phyloP scores from a whole-genome alignment of 2,888 invertebrate species.

The Sussaba pulchella region DNA sequence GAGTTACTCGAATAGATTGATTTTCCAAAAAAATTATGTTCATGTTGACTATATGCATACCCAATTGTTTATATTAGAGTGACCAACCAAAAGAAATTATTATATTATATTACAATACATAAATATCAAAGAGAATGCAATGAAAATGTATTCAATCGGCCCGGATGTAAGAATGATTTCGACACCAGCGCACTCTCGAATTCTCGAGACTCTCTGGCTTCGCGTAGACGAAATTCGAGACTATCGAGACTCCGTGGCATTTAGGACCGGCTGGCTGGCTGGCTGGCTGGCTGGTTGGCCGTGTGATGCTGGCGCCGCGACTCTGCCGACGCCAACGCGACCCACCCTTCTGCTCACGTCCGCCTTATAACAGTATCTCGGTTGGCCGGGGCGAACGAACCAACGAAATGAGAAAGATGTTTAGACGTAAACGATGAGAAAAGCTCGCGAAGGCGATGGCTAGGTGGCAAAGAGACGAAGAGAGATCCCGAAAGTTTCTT shows the following conservation, averaged over 20 bases:
- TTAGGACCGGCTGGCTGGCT: conserved; percentile 59
- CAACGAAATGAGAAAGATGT: conserved; percentile 30
- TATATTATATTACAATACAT: too few relatives aligned
- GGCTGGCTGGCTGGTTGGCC: conserved; percentile 68
- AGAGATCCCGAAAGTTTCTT: conserved; percentile 24
- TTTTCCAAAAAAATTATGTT: too few relatives aligned
- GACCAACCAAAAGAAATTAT: too few relatives aligned
- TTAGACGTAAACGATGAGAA: conserved; percentile 17
- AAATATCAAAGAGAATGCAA: too few relatives aligned
- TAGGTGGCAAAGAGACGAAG: conserved; percentile 6
- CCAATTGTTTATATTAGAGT: too few relatives aligned
- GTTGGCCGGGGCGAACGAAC: conserved; percentile 5
- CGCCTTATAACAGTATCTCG: conserved; percentile 35
- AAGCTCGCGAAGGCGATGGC: conserved; percentile 34
- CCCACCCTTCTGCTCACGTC: conserved; percentile 39
- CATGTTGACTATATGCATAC: too few relatives aligned
- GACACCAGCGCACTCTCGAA: not conserved
- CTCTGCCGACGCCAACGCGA: conserved; percentile 69
- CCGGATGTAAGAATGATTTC: too few relatives aligned
- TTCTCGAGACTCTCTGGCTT: conserved; percentile 4
- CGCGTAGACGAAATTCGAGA: conserved; percentile 62
- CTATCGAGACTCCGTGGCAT: conserved; percentile 65
- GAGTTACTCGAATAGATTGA: not conserved
- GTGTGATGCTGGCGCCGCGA: conserved; percentile 71
- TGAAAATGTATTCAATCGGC: too few relatives aligned